Evolutionary conservation across 2,113 vertebrate species (phyloP).

Genomic region (Pterocles orientalis): DNA sequence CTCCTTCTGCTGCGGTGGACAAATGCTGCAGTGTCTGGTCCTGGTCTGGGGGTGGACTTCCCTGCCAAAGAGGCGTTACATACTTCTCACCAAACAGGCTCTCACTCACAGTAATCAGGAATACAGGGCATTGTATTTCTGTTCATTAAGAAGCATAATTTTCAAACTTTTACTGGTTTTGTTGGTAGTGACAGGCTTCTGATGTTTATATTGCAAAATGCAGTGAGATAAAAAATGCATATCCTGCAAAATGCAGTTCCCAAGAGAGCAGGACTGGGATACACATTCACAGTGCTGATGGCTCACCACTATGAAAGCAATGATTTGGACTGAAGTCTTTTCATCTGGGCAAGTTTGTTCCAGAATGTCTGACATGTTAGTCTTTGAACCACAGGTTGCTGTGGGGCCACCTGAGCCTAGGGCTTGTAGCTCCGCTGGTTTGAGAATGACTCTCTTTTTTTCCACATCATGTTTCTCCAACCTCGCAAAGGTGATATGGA

Average conservation of each 20-base stretch:
- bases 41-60: background rate
- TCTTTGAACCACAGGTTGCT: background rate
- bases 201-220: background rate
- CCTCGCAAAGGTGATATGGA: background rate
- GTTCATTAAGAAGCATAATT: background rate
- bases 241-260: background rate
- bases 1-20: background rate
- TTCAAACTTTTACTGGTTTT: background rate
- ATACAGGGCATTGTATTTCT: background rate
- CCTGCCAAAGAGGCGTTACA: background rate
- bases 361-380: background rate
- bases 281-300: background rate
- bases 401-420: background rate
- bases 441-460: background rate
- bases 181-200: background rate
- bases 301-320: background rate
- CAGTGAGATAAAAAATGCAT: background rate
- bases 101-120: background rate
- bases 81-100: background rate
- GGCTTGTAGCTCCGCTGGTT: background rate
- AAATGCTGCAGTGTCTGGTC: background rate
- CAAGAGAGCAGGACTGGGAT: background rate
- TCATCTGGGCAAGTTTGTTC: background rate
- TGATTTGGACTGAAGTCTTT: background rate
- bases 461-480: background rate